Base-by-base conservation (phyloP, 2,888 invertebrate genomes). In the Stenoptilia bipunctidactyla region DNA sequence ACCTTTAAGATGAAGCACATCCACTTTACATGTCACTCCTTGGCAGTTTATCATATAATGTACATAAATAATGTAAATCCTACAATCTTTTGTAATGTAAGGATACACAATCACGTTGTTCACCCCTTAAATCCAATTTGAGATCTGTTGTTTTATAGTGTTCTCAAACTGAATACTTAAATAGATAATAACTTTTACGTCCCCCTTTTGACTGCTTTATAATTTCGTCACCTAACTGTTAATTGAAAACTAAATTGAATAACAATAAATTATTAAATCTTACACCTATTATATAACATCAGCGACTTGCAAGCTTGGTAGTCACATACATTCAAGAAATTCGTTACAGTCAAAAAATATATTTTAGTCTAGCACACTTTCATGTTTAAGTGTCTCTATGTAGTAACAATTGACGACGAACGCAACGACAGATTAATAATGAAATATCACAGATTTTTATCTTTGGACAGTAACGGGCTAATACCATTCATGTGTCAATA, bases 321-420 rank as follows among this genome's bases (percentile, higher is more conserved):
- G 73, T 72, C 74, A 77, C 79, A 77, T 74, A 72, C 64, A 66
- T 70, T 64, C 64, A 54, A 71, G 77, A 68, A 76, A 77, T 75
- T 74, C 75, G 70, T 70, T 79, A 75, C 77, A 74, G 80, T 85
- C 83, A 83, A 85, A 85, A 85, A 84, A 84, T 85, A 85, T 85
- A 84, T 76, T 77, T 82, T 74, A 9, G 80, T 82, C 71, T 77
- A 73, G 54, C 69, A 70, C 77, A 77, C 69, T 66, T 67, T 67
- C 72, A 55, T 68, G 30, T 34, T 9, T 6, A 69, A 71, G 73
- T 71, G 75, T 62, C 64, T 66, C 71, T 77, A 76, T 73, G 75
- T 64, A 73, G 72, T 74, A 79, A 82, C 80, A 85, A 85, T 85
- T 85, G 84, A 85, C 85, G 68, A 84, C 85, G 68, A 84, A 82